A percentile compares a stretch with the other conserved stretches of the same genome.
These are phyloP conservation scores for Mesocricetus auratus DNA, from an alignment of 2,113 vertebrate genomes.

Conservation along the genomic window DNA sequence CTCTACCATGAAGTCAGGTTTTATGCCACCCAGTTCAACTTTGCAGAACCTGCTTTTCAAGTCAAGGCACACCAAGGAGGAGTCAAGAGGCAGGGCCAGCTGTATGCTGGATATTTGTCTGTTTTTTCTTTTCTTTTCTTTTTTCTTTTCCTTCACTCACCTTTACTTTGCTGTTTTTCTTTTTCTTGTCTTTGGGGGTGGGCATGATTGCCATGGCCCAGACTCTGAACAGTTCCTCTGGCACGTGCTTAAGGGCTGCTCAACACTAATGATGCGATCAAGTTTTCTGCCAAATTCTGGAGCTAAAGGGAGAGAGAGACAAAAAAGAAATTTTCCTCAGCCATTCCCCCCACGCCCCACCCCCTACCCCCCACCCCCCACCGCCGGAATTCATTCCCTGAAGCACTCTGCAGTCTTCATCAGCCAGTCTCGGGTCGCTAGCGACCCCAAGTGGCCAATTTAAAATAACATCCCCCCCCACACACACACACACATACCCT, in stretches of 20 bases:
- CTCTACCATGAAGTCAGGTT: background rate
- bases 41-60: background rate
- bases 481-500: background rate
- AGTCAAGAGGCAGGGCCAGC: background rate
- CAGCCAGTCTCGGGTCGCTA: constrained; percentile 75
- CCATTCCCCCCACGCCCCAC: background rate
- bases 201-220: background rate
- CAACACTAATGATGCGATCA: constrained; percentile 23
- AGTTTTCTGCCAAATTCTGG: constrained; percentile 60
- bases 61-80: background rate
- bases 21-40: background rate
- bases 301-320: constrained; percentile 21
- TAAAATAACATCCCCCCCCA: background rate
- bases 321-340: constrained; percentile 64
- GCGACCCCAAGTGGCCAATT: constrained; percentile 85
- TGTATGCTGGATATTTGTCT: background rate
- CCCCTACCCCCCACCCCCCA: background rate
- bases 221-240: background rate
- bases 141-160: background rate
- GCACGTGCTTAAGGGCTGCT: background rate
- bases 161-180: background rate
- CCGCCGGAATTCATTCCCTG: constrained; percentile 49
- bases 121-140: background rate
- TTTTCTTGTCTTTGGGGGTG: background rate
- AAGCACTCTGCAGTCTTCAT: background rate